Evolutionary conservation across 2,888 invertebrate species (phyloP).

Genomic region (Limnephilus marmoratus): DNA sequence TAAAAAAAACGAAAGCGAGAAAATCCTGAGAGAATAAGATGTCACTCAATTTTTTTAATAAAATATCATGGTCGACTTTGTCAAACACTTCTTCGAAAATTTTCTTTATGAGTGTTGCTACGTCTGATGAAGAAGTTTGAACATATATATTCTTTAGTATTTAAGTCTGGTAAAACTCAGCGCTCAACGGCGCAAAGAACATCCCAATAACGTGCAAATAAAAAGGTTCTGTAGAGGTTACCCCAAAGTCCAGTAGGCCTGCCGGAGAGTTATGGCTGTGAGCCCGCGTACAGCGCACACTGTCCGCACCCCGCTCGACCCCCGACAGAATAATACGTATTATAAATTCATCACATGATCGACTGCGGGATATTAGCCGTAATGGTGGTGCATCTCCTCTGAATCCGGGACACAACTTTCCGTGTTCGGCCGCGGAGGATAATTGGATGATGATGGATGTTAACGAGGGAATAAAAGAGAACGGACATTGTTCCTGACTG

Average conservation of each 20-base stretch:
- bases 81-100: too few species aligned
- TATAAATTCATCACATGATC: slow-evolving; percentile 37
- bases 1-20: too few species aligned
- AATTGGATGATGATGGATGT: slow-evolving; percentile 58
- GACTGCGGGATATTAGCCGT: slow-evolving; percentile 1
- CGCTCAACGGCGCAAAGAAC: not conserved
- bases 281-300: not conserved
- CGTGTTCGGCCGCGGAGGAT: slow-evolving; percentile 52
- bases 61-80: too few species aligned
- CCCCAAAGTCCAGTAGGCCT: not conserved
- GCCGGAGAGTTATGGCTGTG: not conserved
- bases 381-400: slow-evolving; percentile 24
- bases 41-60: too few species aligned
- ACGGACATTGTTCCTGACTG: slow-evolving; percentile 23
- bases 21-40: too few species aligned
- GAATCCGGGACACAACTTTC: slow-evolving; percentile 50
- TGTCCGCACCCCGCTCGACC: not conserved
- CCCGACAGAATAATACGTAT: slow-evolving; percentile 2
- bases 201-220: not conserved
- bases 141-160: too few species aligned
- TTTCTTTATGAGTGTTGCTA: too few species aligned
- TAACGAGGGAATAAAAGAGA: slow-evolving; percentile 49
- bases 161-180: not conserved
- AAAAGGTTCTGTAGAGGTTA: not conserved
- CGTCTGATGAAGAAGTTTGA: too few species aligned